Evolutionary conservation across 1,140 invertebrate genomes (phyloP).

Genomic region (Coelopa frigida): DNA sequence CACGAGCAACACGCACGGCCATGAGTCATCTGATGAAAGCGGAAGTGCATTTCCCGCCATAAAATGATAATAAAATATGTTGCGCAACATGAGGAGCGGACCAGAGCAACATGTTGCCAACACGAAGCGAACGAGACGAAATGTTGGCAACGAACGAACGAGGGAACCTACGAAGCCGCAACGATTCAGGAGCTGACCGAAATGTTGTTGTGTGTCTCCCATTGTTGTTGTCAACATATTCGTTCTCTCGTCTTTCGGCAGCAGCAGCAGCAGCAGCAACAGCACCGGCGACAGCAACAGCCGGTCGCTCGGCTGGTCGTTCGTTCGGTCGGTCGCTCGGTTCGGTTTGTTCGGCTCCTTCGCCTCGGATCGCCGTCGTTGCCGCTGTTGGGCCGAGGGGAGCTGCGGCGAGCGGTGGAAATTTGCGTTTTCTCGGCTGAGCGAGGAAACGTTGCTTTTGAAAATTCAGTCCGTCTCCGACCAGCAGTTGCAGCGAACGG

Average conservation of each 20-base stretch:
- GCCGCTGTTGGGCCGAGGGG: too few relatives aligned
- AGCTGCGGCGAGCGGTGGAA: constrained; percentile 9
- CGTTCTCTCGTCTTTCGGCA: neutral
- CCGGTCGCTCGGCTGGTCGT: constrained; percentile 3
- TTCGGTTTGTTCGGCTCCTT: neutral
- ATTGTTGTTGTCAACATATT: neutral
- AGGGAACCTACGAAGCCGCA: neutral
- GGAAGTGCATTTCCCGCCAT: constrained; percentile 14
- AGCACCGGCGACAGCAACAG: constrained; percentile 8
- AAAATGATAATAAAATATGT: neutral
- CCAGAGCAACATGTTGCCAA: neutral
- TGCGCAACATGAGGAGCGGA: neutral
- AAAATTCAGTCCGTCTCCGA: constrained; percentile 18
- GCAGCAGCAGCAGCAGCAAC: neutral
- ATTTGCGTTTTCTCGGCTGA: constrained; percentile 17
- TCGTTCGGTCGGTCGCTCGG: constrained; percentile 1
- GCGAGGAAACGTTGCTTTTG: constrained; percentile 15
- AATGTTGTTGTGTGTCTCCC: neutral
- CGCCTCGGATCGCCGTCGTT: too few relatives aligned
- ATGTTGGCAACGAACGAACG: neutral
- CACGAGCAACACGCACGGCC: neutral
- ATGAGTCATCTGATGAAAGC: neutral
- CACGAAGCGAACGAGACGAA: neutral
- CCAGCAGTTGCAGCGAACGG: constrained; percentile 15
- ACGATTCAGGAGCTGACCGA: neutral